Percentiles rank a stretch among this genome's conserved stretches.
These are phyloP conservation scores for Papilio glaucus DNA, from an alignment of 1,140 invertebrate species.

Conservation along the genomic window DNA sequence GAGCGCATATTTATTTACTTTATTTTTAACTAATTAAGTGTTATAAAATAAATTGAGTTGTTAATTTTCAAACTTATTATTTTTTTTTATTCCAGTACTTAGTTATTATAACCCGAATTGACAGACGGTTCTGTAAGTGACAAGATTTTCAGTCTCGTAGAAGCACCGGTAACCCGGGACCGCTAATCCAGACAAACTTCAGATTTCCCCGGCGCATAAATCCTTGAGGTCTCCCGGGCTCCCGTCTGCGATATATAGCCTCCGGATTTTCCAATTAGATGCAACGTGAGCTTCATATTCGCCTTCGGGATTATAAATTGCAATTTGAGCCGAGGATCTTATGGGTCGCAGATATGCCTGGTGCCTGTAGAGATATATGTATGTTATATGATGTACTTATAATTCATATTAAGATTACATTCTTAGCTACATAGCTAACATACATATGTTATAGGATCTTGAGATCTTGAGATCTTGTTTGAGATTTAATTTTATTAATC, in stretches of 20 bases:
- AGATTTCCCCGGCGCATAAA: slow-evolving; percentile 58
- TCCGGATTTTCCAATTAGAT: slow-evolving; percentile 74
- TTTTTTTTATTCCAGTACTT: background rate
- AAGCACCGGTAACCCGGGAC: slow-evolving; percentile 44
- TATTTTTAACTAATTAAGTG: no score
- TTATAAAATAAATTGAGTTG: no score
- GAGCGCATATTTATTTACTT: no score
- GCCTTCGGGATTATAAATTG: slow-evolving; percentile 59
- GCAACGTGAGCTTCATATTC: slow-evolving; percentile 68
- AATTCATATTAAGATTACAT: background rate
- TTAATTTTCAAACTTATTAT: no score
- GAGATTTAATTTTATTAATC: no score
- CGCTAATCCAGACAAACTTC: slow-evolving; percentile 56
- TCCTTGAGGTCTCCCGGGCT: slow-evolving; percentile 50
- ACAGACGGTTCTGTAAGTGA: slow-evolving; percentile 22
- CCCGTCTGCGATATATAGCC: slow-evolving; percentile 59
- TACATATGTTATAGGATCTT: no score
- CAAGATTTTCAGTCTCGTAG: slow-evolving; percentile 19
- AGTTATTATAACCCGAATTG: background rate
- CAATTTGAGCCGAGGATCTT: slow-evolving; percentile 40
- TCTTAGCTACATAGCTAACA: background rate
- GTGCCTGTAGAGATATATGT: background rate
- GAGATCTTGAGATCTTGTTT: no score
- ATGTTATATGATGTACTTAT: background rate
- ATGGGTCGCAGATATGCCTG: background rate